phyloP scores from a whole-genome alignment of 1,140 invertebrate species.

The Drosophila varians region DNA sequence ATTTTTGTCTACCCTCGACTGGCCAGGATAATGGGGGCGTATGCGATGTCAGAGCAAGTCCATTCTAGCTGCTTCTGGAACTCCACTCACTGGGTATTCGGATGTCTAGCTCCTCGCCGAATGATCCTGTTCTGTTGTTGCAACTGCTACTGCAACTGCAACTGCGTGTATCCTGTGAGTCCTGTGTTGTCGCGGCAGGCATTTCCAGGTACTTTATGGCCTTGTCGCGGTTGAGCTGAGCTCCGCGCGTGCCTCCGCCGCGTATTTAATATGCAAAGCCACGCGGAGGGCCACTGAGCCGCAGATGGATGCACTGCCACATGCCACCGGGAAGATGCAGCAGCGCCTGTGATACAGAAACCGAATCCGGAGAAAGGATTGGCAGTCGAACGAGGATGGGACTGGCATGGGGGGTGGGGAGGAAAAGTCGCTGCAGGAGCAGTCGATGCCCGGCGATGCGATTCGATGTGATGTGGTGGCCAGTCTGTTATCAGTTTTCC shows the following conservation, averaged over 20 bases:
- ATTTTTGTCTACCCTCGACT: constrained; percentile 17
- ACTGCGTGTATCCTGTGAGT: constrained; percentile 41
- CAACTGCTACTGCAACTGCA: constrained; percentile 17
- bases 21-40: no score
- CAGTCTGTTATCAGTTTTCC: constrained; percentile 68
- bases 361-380: background rate
- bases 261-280: constrained; percentile 82
- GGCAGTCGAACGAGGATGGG: no score
- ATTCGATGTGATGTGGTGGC: constrained; percentile 29
- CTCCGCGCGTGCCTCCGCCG: constrained; percentile 65
- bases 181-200: constrained; percentile 48
- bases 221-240: constrained; percentile 65
- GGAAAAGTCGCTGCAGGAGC: constrained; percentile 5
- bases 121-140: constrained; percentile 12
- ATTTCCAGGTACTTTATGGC: constrained; percentile 76
- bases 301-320: constrained; percentile 55
- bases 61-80: no score
- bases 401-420: background rate
- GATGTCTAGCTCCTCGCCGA: background rate
- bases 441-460: constrained; percentile 9
- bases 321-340: constrained; percentile 29
- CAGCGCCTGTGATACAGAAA: constrained; percentile 15
- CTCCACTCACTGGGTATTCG: constrained; percentile 1
- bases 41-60: background rate
- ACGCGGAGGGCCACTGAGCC: constrained; percentile 53